Base-by-base conservation (phyloP, 2,888 invertebrate genomes). In the Gortyna flavago region DNA sequence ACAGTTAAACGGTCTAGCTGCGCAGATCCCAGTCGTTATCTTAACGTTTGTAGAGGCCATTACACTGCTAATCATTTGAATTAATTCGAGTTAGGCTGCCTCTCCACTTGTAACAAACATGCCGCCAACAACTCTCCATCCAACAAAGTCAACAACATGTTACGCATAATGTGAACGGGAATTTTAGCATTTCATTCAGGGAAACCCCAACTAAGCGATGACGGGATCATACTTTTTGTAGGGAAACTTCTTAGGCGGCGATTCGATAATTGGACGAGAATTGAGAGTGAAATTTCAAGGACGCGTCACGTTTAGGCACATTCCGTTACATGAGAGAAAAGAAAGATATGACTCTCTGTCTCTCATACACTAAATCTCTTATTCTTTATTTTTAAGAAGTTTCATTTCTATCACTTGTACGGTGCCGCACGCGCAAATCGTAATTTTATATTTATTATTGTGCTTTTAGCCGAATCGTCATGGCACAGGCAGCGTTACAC, bases 51-150 rank as follows among this genome's bases (percentile, higher is more conserved):
- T 76, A 77, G 62, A 57, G 57, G 16, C 72, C 79, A 87, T 85
- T 85, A 81, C 65, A 77, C 77, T 51, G 76, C 61, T 74, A 82
- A 85, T 88, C 79, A 82, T 80, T 84, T 76, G 32, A 86, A 80
- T 71, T 73, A 75, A 86, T 83, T 68, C 76, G 61, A 66, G 73
- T 79, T 32, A 44, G 64, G 69, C 7, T 59, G 35, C 35, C n/a
- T 59, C 38, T 69, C 21, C 61, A 61, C 61, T 35, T n/a, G 69
- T 69, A 35, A 35, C 18, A 54, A n/a, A 54, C 21, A 61, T n/a
- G 38, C 38, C 38, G 38, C 38, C 38, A 59, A 59, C 11, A 38
- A 38, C 35, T 69, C 59, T 69, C 35, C 54, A 57, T 57, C 35
- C n/a, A n/a, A n/a, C 6, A 51, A 25, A 11, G 57, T 69, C 57